Percentiles rank a stretch among this genome's conserved stretches.
phyloP scores from a whole-genome alignment of 2,888 invertebrate genomes.

The Sinohyriopsis cumingii region DNA sequence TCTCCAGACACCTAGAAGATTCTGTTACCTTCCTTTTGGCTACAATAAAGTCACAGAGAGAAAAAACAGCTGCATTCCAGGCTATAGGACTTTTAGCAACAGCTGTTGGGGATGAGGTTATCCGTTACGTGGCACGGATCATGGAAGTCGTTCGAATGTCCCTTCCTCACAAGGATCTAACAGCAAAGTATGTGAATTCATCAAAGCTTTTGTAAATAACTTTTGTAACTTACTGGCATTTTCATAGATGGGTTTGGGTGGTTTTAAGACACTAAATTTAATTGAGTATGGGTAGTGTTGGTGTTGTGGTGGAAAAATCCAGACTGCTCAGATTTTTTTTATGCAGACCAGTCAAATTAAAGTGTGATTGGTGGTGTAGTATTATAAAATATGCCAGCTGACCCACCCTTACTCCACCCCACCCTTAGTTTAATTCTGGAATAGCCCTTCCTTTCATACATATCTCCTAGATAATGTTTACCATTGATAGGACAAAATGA shows the following conservation, averaged over 20 bases:
- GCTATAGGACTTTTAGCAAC: conserved; percentile 92
- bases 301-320: background rate
- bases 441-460: too few species aligned
- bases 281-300: background rate
- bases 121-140: conserved; percentile 85
- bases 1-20: conserved; percentile 64
- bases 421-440: too few species aligned
- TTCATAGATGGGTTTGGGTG: background rate
- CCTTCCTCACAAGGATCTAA: conserved; percentile 78
- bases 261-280: background rate
- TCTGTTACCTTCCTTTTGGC: conserved; percentile 85
- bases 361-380: too few species aligned
- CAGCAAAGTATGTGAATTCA: conserved; percentile 61
- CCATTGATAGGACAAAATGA: too few species aligned
- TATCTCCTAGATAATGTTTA: too few species aligned
- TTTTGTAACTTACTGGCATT: background rate
- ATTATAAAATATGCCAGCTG: too few species aligned
- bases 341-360: too few species aligned
- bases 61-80: conserved; percentile 89
- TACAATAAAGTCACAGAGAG: conserved; percentile 81
- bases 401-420: too few species aligned
- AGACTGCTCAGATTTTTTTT: background rate
- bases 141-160: conserved; percentile 87
- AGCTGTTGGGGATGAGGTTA: conserved; percentile 87
- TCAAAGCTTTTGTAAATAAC: background rate